Evolutionary conservation across 2,113 vertebrate species (phyloP).

Genomic region (Origma solitaria): DNA sequence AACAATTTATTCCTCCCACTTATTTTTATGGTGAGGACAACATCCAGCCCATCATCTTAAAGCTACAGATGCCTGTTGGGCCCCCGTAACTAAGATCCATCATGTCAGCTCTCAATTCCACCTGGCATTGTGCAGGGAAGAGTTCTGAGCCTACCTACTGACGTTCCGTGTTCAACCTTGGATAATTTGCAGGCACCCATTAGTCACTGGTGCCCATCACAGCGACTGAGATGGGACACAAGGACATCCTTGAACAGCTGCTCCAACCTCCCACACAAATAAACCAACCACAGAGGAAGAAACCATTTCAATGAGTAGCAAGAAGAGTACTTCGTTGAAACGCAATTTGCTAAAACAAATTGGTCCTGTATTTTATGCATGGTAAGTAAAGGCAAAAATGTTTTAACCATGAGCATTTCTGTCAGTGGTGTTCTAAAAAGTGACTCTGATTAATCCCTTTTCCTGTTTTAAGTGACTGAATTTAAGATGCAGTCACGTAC

Average conservation of each 20-base stretch:
- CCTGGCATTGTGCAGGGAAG: neutral
- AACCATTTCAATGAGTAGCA: neutral
- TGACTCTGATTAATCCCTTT: neutral
- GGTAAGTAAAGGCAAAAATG: neutral
- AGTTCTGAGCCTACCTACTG: neutral
- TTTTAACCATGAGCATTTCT: neutral
- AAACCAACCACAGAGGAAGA: neutral
- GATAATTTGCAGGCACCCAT: neutral
- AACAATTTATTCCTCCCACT: neutral
- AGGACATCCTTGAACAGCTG: neutral
- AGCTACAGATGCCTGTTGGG: rapidly evolving
- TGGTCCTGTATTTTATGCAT: neutral
- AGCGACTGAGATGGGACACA: neutral
- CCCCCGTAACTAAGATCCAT: neutral
- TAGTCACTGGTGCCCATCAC: neutral
- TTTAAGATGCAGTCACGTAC: neutral
- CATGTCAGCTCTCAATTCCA: neutral
- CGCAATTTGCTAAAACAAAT: neutral
- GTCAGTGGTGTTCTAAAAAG: neutral
- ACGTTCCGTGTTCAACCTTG: neutral
- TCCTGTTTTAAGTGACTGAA: neutral
- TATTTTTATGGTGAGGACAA: neutral
- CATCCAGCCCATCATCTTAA: neutral
- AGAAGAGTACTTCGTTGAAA: neutral
- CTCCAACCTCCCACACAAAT: neutral